Evolutionary conservation across 2,888 invertebrate species (phyloP), one percentile per base, ranked within the genome.

Genomic region (Drosophila lacicola): DNA sequence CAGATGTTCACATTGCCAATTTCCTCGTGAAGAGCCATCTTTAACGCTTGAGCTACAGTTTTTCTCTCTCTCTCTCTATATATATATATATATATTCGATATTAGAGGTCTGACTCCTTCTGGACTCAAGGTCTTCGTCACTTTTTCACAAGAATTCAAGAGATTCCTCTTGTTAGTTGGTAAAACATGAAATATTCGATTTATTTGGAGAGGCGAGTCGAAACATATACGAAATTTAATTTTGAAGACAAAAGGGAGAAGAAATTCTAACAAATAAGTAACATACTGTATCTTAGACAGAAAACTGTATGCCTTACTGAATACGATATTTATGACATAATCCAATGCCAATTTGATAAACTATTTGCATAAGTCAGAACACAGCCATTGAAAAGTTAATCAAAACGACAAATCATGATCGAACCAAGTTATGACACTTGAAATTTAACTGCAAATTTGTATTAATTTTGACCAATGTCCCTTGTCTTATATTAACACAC

Each of bases 1-100:
- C 92, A 93, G 51, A 93, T 89, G 57, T 89, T 83, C 4, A 93
- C 82, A 33, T 90, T 74, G 56, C 84, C 82, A 9, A 72, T 61
- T 34, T 70, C 72, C 58, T 91, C 90, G 58, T 82, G 78, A 4
- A 73, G 60, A 55, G 90, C 74, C 90, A 90, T 88, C 19, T 42
- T 57, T 29, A 9, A 19, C 3, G 14, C 4, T 13, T 9, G 10
- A 9, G 29, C 29, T 34, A 6, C 34, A 34, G 33, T 33, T 11
- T 3, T 3, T 11, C 10, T 10, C 5, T 29, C 9, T 3, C 3
- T 11, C 10, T 10, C 5, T 29, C 9, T 25, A 3, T 8, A 25
- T 25, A 25, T 36, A 8, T 5, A 21, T 21, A 10, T 14, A 10
- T 45, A 45, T 45, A 5, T 13, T 29, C 8, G 41, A 9, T 41